These are phyloP conservation scores for Meandrina meandrites DNA, from an alignment of 92 coral and sea anemone genomes.

Conservation along the genomic window DNA sequence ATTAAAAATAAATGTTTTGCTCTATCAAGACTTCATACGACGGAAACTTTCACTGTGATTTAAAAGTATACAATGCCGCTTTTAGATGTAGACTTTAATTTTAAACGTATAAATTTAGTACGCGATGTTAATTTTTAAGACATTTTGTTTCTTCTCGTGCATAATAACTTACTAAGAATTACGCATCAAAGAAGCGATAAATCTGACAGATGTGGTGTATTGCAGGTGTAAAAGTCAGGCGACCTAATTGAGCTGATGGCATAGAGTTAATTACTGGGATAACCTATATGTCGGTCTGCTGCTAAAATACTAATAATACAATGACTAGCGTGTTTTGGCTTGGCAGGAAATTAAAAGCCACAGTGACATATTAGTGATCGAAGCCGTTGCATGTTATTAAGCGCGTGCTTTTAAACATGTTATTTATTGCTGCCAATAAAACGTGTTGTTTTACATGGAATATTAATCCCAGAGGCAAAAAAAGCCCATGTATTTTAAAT, in stretches of 20 bases:
- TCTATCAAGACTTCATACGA: constrained; percentile 11
- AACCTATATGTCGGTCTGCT: constrained; percentile 15
- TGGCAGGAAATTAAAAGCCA: background rate
- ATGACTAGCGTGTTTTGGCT: background rate
- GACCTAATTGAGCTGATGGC: constrained; percentile 13
- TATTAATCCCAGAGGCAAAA: constrained; percentile 4
- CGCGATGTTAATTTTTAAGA: constrained; percentile 16
- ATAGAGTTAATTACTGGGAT: constrained; percentile 15
- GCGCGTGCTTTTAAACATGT: background rate
- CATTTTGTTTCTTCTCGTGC: background rate
- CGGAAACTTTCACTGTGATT: background rate
- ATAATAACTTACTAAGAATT: background rate
- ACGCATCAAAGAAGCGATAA: constrained; percentile 12
- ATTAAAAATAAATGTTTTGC: constrained; percentile 33
- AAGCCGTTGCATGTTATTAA: background rate
- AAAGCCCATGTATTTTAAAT: constrained; percentile 37
- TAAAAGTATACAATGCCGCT: background rate
- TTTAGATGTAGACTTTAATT: background rate
- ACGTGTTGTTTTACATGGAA: background rate
- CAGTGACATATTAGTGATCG: background rate
- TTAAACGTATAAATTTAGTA: background rate
- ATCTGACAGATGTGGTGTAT: constrained; percentile 21
- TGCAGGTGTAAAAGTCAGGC: constrained; percentile 33
- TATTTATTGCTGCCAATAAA: background rate
- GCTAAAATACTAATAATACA: background rate